Base-by-base conservation (phyloP, 1,140 invertebrate genomes). In the Mercenaria mercenaria region DNA sequence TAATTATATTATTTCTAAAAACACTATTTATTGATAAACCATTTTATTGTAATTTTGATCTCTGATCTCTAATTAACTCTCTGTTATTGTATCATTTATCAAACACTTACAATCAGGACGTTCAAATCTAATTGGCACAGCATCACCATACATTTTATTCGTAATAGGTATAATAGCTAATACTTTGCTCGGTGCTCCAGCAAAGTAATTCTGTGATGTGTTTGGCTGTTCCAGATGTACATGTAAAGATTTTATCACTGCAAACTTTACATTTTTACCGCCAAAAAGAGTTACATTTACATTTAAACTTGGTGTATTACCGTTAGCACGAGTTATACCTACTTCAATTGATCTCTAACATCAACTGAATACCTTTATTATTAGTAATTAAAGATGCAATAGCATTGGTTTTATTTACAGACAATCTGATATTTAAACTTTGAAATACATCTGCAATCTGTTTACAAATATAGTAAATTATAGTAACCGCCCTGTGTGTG, bases 211-310 rank as follows among this genome's bases (percentile, higher is more conserved):
- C 23, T 85, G 23, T n/a, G 64, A 37, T 56, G 50, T 77, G 37
- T 72, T 77, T 41, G 77, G 3, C 67, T 79, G 69, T 41, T 64
- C 74, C 15, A 87, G 39, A 87, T 87, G 69, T 29, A 74, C 37
- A 76, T 76, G 56, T 56, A 76, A 56, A 43, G 41, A 56, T 29
- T 76, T 85, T 34, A 50, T 11, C n/a, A n/a, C 6, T 13, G 64
- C 82, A 47, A 84, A 84, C 47, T 84, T 43, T 32, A 72, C 29
- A 72, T 0, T 6, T 72, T 84, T 84, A 26, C 47, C 41, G 3
- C 74, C 39, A 43, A 77, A 4, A 47, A 43, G 74, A 23, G 74
- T 77, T 2, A 8, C 23, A 69, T 32, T 37, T 34, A 8, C 34
- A 8, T 34, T 8, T 3, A 32, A 69, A 15, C 32, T 37, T 34